Conservation (phyloP, 2,888 invertebrate genomes). For the Cerastis rubricosa region DNA sequence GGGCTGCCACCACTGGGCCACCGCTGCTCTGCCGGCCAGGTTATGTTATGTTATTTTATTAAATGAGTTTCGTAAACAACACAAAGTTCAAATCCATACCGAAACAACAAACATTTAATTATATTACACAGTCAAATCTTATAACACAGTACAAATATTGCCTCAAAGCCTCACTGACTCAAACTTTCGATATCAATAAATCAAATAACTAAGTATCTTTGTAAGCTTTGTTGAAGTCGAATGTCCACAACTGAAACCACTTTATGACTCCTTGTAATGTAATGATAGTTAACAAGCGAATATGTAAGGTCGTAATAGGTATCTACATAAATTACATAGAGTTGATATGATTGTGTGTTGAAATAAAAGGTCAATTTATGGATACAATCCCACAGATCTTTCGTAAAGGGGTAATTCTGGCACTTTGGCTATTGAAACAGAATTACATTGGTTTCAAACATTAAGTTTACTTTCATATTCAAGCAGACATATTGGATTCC, state of each 20-base stretch:
- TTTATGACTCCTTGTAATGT: conserved; percentile 23
- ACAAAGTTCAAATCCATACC: neutral
- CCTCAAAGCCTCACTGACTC: conserved; percentile 33
- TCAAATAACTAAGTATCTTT: conserved; percentile 25
- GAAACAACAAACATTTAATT: conserved; percentile 21
- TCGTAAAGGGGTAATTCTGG: neutral
- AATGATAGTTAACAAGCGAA: conserved; percentile 18
- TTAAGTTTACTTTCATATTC: neutral
- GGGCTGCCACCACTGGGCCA: too few species aligned
- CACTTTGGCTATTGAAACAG: neutral
- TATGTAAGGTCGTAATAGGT: neutral
- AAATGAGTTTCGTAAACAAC: neutral
- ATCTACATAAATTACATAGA: neutral
- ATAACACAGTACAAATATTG: conserved; percentile 16
- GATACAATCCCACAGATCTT: neutral
- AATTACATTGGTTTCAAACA: neutral
- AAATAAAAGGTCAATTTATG: neutral
- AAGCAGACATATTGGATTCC: neutral
- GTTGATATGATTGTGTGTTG: neutral
- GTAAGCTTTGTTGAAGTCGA: conserved; percentile 26
- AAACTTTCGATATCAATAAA: conserved; percentile 40
- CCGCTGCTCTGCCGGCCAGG: too few species aligned
- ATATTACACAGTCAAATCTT: conserved; percentile 26
- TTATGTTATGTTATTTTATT: neutral
- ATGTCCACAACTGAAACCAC: conserved; percentile 24